Evolutionary conservation across 2,113 vertebrate species (phyloP).

Genomic region (Phasianus colchicus): DNA sequence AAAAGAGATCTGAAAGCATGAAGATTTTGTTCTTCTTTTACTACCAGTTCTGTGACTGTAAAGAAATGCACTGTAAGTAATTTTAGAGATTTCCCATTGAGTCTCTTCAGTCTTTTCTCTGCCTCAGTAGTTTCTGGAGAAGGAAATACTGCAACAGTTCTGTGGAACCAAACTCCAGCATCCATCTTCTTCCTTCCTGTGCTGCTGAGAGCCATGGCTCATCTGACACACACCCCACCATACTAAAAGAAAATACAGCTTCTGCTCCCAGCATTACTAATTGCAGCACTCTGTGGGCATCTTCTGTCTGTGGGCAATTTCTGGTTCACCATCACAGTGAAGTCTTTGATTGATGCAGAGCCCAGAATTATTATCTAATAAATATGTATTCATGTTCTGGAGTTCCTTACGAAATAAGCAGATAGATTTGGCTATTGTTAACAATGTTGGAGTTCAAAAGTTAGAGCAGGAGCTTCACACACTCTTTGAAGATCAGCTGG

Average conservation of each 20-base stretch:
- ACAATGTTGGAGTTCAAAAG: too few species aligned
- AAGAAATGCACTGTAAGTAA: not conserved
- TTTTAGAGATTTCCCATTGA: not conserved
- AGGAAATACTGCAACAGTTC: not conserved
- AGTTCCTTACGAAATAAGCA: not conserved
- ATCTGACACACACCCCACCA: not conserved
- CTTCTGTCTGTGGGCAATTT: not conserved
- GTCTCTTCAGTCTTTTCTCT: not conserved
- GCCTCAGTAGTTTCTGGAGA: not conserved
- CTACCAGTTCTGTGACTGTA: not conserved
- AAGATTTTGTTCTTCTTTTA: not conserved
- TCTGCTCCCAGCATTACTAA: not conserved
- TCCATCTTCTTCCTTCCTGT: not conserved
- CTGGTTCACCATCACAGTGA: not conserved
- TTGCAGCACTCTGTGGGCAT: not conserved
- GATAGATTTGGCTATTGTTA: too few species aligned
- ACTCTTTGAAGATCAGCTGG: too few species aligned
- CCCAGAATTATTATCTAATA: not conserved
- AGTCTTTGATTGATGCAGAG: not conserved
- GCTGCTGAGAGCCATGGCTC: not conserved
- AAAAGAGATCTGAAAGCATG: not conserved
- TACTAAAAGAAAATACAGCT: not conserved
- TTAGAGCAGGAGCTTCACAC: too few species aligned
- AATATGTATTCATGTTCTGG: not conserved
- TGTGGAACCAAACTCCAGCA: not conserved